Evolutionary conservation across 1,140 invertebrate genomes (phyloP).

Genomic region (Panulirus ornatus): DNA sequence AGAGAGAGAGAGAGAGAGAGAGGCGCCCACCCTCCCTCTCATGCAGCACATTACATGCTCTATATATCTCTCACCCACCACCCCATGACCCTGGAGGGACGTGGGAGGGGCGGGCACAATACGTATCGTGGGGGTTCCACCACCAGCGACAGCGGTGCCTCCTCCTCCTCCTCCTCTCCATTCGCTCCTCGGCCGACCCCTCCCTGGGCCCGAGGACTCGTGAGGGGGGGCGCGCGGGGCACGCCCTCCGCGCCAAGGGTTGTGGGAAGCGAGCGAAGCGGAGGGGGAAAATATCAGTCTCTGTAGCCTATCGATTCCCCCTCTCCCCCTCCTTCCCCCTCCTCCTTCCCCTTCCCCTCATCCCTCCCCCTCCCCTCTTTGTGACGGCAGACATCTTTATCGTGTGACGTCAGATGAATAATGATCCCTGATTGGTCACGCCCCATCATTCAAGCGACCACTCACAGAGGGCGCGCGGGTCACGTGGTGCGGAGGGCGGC

Average conservation of each 20-base stretch:
- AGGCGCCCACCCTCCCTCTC: no score
- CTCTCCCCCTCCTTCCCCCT: no score
- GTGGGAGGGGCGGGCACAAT: no score
- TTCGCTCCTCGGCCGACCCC: background rate
- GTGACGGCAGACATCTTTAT: conserved; percentile 69
- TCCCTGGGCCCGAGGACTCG: background rate
- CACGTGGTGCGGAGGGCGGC: conserved; percentile 39
- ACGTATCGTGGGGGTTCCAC: no score
- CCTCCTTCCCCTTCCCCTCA: no score
- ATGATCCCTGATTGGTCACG: conserved; percentile 66
- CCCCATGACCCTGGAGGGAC: no score
- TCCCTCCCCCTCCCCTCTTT: conserved; percentile 65
- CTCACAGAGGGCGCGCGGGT: conserved; percentile 45
- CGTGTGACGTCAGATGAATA: conserved; percentile 69
- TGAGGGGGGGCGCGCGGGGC: no score
- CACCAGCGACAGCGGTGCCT: no score
- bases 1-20: no score
- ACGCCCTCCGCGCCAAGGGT: conserved; percentile 11
- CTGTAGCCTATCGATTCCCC: conserved; percentile 63
- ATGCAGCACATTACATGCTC: conserved; percentile 62
- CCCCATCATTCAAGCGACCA: conserved; percentile 62
- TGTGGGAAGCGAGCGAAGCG: background rate
- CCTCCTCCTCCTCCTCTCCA: background rate
- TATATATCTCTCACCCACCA: conserved; percentile 15
- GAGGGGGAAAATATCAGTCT: conserved; percentile 5